Base-by-base conservation (phyloP, 2,797 vertebrate species). In the Sebastes oblongus region DNA sequence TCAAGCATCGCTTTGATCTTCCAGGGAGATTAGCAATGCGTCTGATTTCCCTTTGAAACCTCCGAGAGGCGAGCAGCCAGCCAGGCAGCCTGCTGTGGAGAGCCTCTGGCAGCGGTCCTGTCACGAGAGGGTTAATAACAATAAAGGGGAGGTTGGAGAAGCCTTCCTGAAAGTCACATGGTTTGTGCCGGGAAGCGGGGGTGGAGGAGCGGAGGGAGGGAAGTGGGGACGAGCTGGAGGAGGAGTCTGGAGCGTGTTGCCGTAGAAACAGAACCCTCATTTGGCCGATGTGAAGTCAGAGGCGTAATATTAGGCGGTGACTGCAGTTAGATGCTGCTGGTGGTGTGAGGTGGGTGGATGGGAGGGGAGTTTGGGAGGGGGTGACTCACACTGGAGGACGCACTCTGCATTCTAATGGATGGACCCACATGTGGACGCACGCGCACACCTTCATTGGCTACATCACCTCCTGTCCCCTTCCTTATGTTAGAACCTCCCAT, bases 251-350 rank as follows among this genome's bases (percentile, higher is more conserved):
- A 90, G 80, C 85, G 70, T 81, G 94, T 96, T 95, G 94, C 95
- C 94, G 83, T 95, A 93, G 95, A 93, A 96, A 96, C 94, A 88
- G 90, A 91, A 93, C 92, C 91, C 92, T 93, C 91, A 75, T 91
- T 92, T 92, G 93, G 93, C 93, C 89, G 72, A 91, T 91, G 94
- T 95, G 93, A 94, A 95, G 95, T 95, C 94, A 95, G 93, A 91
- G 87, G 91, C 92, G 75, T 90, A 92, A 94, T 94, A 92, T 93
- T 91, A 94, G 93, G 92, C 77, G 81, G 93, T 93, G 94, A 95
- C 94, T 94, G 89, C 89, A 91, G 90, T 80, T 86, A 85, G 89
- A 90, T 92, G 89, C 88, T 90, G 91, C 86, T 81, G 89, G 85
- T 92, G 89, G 87, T 90, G 87, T 85, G 88, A 91, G 91, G 90